Conservation (phyloP, 2,888 invertebrate species). For the Chalcis sispes region DNA sequence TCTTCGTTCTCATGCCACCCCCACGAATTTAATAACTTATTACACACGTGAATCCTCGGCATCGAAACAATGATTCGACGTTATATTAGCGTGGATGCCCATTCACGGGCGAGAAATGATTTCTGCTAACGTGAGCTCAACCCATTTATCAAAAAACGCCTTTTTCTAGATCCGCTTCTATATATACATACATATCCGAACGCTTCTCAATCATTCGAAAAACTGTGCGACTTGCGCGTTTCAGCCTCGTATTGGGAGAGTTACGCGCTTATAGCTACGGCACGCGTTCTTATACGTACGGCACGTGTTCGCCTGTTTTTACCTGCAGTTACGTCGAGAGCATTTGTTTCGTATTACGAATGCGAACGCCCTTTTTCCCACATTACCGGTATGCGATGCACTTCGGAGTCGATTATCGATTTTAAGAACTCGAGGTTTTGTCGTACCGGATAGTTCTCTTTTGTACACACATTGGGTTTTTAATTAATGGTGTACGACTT, state of each 20-base stretch:
- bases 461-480: too few species aligned
- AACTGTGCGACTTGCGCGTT: too few species aligned
- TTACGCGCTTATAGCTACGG: background rate
- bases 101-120: background rate
- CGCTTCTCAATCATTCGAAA: background rate
- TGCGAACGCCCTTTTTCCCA: constrained; percentile 23
- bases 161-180: background rate
- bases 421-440: too few species aligned
- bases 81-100: background rate
- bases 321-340: constrained; percentile 29
- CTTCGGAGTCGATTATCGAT: background rate
- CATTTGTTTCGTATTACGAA: constrained; percentile 38
- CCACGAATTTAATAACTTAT: constrained; percentile 43
- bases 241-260: too few species aligned
- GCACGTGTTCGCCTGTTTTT: constrained; percentile 33
- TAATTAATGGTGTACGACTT: too few species aligned
- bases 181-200: too few species aligned
- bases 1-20: constrained; percentile 21
- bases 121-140: constrained; percentile 1
- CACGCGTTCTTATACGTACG: constrained; percentile 44
- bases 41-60: constrained; percentile 34
- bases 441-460: too few species aligned
- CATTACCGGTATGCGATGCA: background rate
- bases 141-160: constrained; percentile 48
- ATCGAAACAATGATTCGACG: constrained; percentile 25